A percentile compares a stretch with the other conserved stretches of the same genome.
Evolutionary conservation across 2,797 vertebrate genomes (phyloP).

Genomic region (Antennarius maculatus): DNA sequence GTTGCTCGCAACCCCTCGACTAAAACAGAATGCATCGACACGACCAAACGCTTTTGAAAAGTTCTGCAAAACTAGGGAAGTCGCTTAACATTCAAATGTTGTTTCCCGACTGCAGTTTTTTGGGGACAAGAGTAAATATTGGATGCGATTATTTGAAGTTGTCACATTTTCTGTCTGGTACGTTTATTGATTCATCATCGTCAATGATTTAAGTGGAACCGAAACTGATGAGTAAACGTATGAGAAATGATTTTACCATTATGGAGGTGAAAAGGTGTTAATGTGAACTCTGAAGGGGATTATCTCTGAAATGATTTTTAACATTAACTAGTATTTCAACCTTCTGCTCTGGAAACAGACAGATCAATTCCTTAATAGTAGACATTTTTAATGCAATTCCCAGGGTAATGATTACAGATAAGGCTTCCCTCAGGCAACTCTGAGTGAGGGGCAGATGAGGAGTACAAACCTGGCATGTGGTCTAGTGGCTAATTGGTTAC

Average conservation of each 20-base stretch:
- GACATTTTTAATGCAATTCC: constrained; percentile 66
- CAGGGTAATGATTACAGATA: constrained; percentile 66
- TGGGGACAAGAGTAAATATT: background rate
- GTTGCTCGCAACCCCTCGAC: constrained; percentile 26
- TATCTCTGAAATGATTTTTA: constrained; percentile 12
- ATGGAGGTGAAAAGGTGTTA: no score
- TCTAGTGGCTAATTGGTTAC: constrained; percentile 35
- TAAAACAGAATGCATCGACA: constrained; percentile 37
- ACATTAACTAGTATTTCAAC: constrained; percentile 25
- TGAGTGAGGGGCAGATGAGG: constrained; percentile 58
- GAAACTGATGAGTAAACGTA: background rate
- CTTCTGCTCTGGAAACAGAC: constrained; percentile 55
- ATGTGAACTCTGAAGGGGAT: background rate
- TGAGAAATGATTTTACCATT: background rate
- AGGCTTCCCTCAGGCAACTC: constrained; percentile 60
- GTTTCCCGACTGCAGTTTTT: constrained; percentile 7
- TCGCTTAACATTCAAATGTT: constrained; percentile 10
- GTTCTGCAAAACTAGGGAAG: constrained; percentile 24
- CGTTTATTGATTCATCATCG: background rate
- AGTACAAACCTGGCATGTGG: constrained; percentile 24
- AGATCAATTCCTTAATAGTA: constrained; percentile 38
- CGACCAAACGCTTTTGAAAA: constrained; percentile 20
- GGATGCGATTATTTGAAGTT: constrained; percentile 1
- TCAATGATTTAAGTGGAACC: background rate
- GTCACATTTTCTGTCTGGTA: background rate